Evolutionary conservation across 2,888 invertebrate species (phyloP).

Genomic region (Andrena fulva): DNA sequence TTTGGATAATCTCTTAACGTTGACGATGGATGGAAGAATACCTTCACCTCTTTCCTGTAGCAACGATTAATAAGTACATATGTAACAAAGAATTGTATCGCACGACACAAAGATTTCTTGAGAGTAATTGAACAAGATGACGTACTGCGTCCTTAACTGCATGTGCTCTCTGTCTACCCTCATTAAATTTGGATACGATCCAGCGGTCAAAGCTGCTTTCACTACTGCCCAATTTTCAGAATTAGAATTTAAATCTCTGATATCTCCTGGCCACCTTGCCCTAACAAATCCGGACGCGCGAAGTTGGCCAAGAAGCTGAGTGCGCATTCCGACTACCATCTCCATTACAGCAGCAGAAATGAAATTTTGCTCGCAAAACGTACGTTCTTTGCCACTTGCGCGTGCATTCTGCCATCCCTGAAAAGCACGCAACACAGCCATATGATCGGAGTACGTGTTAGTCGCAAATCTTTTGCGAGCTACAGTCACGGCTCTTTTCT

Average conservation of each 20-base stretch:
- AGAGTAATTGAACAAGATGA: conserved; percentile 42
- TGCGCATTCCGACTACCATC: conserved; percentile 93
- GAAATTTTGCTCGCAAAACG: conserved; percentile 91
- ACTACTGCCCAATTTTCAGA: conserved; percentile 96
- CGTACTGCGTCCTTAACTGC: conserved; percentile 88
- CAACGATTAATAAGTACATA: conserved; percentile 3
- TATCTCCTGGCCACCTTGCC: conserved; percentile 87
- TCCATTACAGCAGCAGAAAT: conserved; percentile 94
- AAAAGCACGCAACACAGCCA: conserved; percentile 93
- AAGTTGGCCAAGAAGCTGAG: conserved; percentile 93
- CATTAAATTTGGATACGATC: conserved; percentile 95
- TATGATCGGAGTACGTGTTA: conserved; percentile 94
- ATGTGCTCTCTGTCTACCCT: conserved; percentile 89
- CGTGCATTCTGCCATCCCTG: conserved; percentile 89
- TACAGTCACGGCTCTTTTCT: conserved; percentile 88
- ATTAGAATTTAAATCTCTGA: conserved; percentile 93
- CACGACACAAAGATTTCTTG: background rate
- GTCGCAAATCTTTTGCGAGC: conserved; percentile 90
- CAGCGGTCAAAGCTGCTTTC: conserved; percentile 94
- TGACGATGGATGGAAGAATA: conserved; percentile 88
- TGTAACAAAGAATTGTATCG: conserved; percentile 6
- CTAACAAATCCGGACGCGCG: conserved; percentile 91
- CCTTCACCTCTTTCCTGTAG: conserved; percentile 87
- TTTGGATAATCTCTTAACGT: conserved; percentile 85
- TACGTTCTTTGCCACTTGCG: conserved; percentile 88